Evolutionary conservation across 2,797 vertebrate genomes (phyloP).

Genomic region (Morelia viridis): DNA sequence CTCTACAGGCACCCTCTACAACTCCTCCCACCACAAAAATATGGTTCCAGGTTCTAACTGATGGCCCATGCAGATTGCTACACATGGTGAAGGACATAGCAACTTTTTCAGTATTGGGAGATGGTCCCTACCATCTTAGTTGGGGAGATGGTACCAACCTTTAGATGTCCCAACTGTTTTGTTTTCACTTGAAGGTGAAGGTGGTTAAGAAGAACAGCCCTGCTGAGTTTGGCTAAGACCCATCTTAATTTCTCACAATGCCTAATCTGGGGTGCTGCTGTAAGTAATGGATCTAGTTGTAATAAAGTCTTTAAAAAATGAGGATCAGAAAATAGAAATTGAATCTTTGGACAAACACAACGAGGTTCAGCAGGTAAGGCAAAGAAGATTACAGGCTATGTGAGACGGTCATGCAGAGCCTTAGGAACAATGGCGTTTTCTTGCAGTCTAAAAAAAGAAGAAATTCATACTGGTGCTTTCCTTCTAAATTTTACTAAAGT

Average conservation of each 20-base stretch:
- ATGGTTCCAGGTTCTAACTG: background rate
- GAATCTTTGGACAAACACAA: background rate
- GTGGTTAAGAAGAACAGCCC: no score
- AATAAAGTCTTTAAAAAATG: constrained; percentile 6
- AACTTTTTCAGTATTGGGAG: background rate
- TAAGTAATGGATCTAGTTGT: background rate
- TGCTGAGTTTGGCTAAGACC: no score
- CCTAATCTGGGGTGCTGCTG: no score
- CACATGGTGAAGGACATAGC: background rate
- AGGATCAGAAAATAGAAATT: background rate
- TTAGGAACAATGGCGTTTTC: background rate
- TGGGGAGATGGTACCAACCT: background rate
- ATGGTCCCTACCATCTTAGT: background rate
- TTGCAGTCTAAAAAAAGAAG: background rate
- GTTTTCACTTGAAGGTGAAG: no score
- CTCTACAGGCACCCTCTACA: background rate
- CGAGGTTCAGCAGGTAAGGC: background rate
- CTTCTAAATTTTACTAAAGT: background rate
- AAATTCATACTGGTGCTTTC: background rate
- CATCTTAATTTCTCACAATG: no score
- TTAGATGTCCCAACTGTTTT: no score
- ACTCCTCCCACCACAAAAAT: background rate
- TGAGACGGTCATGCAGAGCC: background rate
- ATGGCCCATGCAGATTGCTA: background rate
- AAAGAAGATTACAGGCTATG: background rate